A percentile compares a stretch with the other conserved stretches of the same genome.
Evolutionary conservation across 2,113 vertebrate genomes (phyloP).

Genomic region (Oryzias woworae): DNA sequence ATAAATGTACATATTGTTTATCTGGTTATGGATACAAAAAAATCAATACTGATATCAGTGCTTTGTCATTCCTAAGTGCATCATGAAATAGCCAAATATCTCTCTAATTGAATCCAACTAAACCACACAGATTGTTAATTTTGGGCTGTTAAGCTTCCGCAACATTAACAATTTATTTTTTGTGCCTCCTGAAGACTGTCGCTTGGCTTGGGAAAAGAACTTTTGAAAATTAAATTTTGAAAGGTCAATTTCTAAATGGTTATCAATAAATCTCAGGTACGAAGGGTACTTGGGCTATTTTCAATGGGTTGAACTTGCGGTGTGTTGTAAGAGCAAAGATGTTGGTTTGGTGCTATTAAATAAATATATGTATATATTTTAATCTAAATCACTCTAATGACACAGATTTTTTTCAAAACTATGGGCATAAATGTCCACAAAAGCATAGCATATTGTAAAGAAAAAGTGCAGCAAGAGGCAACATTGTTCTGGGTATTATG

Average conservation of each 20-base stretch:
- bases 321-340: neutral
- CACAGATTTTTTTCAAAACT: constrained; percentile 8
- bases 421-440: constrained; percentile 20
- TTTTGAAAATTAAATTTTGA: constrained; percentile 91
- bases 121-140: constrained; percentile 95
- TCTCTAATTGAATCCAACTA: constrained; percentile 92
- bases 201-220: constrained; percentile 86
- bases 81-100: constrained; percentile 92
- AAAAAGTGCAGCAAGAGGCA: constrained; percentile 32
- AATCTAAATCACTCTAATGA: constrained; percentile 19
- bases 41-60: constrained; percentile 98
- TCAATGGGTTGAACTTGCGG: constrained; percentile 29
- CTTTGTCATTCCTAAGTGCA: constrained; percentile 98
- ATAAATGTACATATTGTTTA: constrained; percentile 99
- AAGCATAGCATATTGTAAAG: constrained; percentile 51
- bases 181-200: constrained; percentile 71
- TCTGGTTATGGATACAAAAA: constrained; percentile 93
- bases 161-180: constrained; percentile 83
- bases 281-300: constrained; percentile 36
- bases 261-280: constrained; percentile 75
- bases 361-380: neutral
- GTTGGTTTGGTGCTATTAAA: neutral
- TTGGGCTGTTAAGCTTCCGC: constrained; percentile 90
- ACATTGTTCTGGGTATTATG: constrained; percentile 50
- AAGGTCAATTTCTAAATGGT: constrained; percentile 89